Evolutionary conservation across 2,113 vertebrate genomes (phyloP), one percentile per base, ranked within the genome.

Genomic region (Shinisaurus crocodilurus): DNA sequence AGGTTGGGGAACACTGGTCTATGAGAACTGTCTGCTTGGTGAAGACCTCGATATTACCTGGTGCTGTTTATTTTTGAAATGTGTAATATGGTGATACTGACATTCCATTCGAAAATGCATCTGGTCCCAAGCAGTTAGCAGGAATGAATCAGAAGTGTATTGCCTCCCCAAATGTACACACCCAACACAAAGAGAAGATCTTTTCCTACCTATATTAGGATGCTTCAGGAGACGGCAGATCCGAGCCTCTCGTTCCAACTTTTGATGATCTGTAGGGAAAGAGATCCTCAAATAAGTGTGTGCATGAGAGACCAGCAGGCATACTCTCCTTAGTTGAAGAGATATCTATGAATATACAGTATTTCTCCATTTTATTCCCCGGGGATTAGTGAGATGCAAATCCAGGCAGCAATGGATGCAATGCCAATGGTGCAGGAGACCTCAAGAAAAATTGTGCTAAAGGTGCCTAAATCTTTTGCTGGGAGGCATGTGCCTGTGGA

Each of bases 141-240:
- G 34, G 20, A 0, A 0, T 85, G 29, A 50, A n/a, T 32, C 43
- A 57, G 67, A 32, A 32, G 45, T 1, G 34, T 12, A 20, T 32
- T 12, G 9, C 12, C 29, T 57, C 1, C 7, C 6, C 29, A 77
- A 37, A 77, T 48, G 0, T 18, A 10, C 25, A 6, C 48, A 81
- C 27, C 12, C 0, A 0, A 5, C 40, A 37, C 32, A 20, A 77
- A n/a, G 0, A 83, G 1, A 3, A 9, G 69, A 43, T 0, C 0
- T 20, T 69, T 84, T 43, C 98, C 98, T 91, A 99, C 99, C 99
- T 0, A 99, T 99, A 94, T 99, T 99, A 91, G 98, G 97, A 92
- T 99, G 99, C 96, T 99, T 99, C 96, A 99, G 96, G 90, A 99
- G 97, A 86, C 99, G 98, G 95, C 99, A 99, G 92, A 99, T 99